Conservation (phyloP, 1,140 invertebrate genomes). For the fruit fly (Drosophila melanogaster) region Release_6_plus_ISO1_MT NT_033779.5:14947001-14947500, state of each 20-base stretch:
- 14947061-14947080: constrained; percentile 2
- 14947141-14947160: constrained; percentile 49
- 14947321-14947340: neutral
- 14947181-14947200: constrained; percentile 52
- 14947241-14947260: constrained; percentile 1
- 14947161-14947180: constrained; percentile 56
- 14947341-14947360: too few species aligned
- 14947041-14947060: neutral
- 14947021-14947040: constrained; percentile 38
- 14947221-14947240: constrained; percentile 14
- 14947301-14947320: neutral
- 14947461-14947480: neutral
- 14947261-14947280: too few species aligned
- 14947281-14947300: too few species aligned
- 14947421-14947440: neutral
- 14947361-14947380: too few species aligned
- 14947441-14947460: neutral
- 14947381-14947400: neutral
- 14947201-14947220: neutral
- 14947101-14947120: constrained; percentile 3
- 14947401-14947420: neutral
- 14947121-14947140: constrained; percentile 39
- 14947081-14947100: constrained; percentile 7
- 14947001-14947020: constrained; percentile 64
- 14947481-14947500: constrained; percentile 1